Evolutionary conservation across 2,888 invertebrate species (phyloP).

Genomic region (Synanthedon vespiformis): DNA sequence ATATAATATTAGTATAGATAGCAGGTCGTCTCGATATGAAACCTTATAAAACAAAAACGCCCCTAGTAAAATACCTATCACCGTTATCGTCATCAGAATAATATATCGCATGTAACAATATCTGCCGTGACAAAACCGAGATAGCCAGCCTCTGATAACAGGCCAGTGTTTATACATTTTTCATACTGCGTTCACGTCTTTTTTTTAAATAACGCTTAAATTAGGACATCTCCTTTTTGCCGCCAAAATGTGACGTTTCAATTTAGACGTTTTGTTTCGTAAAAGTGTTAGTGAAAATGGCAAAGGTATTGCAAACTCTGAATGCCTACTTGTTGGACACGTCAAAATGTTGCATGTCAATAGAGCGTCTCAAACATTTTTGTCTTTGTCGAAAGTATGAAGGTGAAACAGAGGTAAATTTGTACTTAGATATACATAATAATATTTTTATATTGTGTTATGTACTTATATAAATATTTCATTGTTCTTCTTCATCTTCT

Average conservation of each 20-base stretch:
- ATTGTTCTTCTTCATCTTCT: too few relatives aligned
- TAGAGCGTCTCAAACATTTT: constrained; percentile 54
- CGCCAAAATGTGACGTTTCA: background rate
- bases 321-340: constrained; percentile 53
- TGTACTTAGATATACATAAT: background rate
- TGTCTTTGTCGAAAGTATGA: constrained; percentile 52
- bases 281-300: constrained; percentile 23
- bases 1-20: too few relatives aligned
- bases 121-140: constrained; percentile 64
- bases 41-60: background rate
- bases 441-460: background rate
- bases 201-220: constrained; percentile 1
- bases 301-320: constrained; percentile 45
- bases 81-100: constrained; percentile 48
- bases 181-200: constrained; percentile 36
- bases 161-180: constrained; percentile 44
- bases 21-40: background rate
- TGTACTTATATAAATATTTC: too few relatives aligned
- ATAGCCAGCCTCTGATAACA: constrained; percentile 60
- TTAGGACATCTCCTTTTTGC: background rate
- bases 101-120: constrained; percentile 39
- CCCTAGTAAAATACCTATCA: background rate
- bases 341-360: constrained; percentile 46
- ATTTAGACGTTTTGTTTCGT: constrained; percentile 2
- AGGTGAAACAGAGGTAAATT: constrained; percentile 45